Evolutionary conservation across 2,113 vertebrate species (phyloP).

Genomic region (Chroicocephalus ridibundus): DNA sequence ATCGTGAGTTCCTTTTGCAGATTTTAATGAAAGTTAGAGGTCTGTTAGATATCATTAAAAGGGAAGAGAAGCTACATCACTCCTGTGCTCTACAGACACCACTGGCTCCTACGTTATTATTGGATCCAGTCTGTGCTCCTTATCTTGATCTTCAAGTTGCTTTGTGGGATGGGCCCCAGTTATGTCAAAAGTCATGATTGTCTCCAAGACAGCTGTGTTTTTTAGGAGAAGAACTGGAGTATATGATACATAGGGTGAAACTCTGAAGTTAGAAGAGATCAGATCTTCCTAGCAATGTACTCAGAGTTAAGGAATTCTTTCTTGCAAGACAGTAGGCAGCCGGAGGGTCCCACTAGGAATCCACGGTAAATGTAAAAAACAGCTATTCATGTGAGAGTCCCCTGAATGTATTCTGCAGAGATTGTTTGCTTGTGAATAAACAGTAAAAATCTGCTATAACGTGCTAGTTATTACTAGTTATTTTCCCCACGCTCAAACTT

Average conservation of each 20-base stretch:
- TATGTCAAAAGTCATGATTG: slow-evolving; percentile 51
- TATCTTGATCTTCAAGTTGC: slow-evolving; percentile 64
- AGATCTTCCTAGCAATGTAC: slow-evolving; percentile 25
- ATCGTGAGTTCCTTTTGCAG: not conserved
- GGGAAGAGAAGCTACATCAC: slow-evolving; percentile 9
- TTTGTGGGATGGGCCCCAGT: slow-evolving; percentile 52
- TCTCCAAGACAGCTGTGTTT: slow-evolving; percentile 49
- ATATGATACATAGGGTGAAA: not conserved
- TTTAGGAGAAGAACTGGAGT: slow-evolving; percentile 20
- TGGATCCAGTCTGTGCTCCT: slow-evolving; percentile 32
- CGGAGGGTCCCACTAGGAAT: not conserved
- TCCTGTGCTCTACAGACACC: not conserved
- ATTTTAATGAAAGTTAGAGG: slow-evolving; percentile 35
- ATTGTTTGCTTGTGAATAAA: not conserved
- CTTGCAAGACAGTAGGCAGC: slow-evolving; percentile 33
- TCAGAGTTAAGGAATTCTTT: slow-evolving; percentile 17
- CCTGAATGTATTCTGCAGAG: not conserved
- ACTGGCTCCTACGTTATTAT: not conserved
- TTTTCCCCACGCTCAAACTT: not conserved
- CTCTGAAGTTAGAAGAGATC: slow-evolving; percentile 3
- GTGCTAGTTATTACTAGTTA: not conserved
- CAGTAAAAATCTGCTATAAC: not conserved
- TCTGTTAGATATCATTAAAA: slow-evolving; percentile 37
- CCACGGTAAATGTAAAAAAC: not conserved
- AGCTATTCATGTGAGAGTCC: not conserved